A percentile compares a stretch with the other conserved stretches of the same genome.
These are phyloP conservation scores for Heliothis virescens DNA, from an alignment of 1,140 invertebrate genomes.

Conservation along the genomic window DNA sequence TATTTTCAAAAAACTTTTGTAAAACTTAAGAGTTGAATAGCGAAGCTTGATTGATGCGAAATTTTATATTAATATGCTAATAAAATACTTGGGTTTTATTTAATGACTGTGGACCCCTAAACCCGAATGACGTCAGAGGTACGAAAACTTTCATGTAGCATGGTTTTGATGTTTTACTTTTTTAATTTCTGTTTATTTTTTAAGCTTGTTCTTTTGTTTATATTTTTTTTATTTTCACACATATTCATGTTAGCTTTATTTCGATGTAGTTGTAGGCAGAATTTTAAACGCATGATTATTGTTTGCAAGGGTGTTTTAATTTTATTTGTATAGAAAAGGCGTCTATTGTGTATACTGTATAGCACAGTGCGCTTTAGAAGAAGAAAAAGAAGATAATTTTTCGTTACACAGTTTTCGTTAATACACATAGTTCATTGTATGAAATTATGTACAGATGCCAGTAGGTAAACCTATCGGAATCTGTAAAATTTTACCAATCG, in stretches of 20 bases:
- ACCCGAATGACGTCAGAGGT: conserved; percentile 59
- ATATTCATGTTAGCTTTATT: conserved; percentile 72
- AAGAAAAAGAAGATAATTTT: not conserved
- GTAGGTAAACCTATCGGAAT: too few species aligned
- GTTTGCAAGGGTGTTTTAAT: conserved; percentile 42
- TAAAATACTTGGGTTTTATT: conserved; percentile 67
- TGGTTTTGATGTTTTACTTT: conserved; percentile 64
- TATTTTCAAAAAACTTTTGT: conserved; percentile 56
- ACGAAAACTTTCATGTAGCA: conserved; percentile 64
- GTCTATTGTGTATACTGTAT: too few species aligned
- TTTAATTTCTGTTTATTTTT: conserved; percentile 50
- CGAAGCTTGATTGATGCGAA: conserved; percentile 66
- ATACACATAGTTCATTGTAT: too few species aligned
- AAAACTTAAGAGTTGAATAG: conserved; percentile 58
- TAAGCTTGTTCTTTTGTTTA: conserved; percentile 55
- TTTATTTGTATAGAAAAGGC: too few species aligned
- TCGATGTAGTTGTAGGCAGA: conserved; percentile 1
- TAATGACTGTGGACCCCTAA: conserved; percentile 38
- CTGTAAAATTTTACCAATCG: too few species aligned
- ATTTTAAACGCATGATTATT: conserved; percentile 47
- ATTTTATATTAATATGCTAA: conserved; percentile 76
- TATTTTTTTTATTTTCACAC: conserved; percentile 63
- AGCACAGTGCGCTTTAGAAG: too few species aligned
- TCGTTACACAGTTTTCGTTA: too few species aligned
- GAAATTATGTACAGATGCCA: too few species aligned